Base-by-base conservation (phyloP, 2,888 invertebrate genomes). In the Clostera curtula region DNA sequence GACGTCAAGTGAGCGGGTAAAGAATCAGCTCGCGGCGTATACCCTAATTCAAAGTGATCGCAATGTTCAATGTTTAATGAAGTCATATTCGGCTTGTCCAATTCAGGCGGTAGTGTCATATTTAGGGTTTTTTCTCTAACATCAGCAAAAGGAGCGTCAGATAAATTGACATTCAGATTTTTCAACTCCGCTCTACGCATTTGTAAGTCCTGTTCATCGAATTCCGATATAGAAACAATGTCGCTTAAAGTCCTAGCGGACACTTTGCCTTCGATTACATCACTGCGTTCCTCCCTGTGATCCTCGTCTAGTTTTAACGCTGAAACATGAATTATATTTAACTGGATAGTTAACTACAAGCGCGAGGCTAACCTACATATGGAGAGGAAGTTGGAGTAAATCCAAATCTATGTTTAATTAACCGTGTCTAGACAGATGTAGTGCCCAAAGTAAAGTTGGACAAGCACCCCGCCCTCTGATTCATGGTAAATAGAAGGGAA, bases 221-320 rank as follows among this genome's bases (percentile, higher is more conserved):
- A 88, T 42, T 92, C 92, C 0, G 91, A 88, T 57, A 92, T 88
- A 1, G 91, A 91, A 1, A 91, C 82, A 31, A 92, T 88, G 44
- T 91, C 91, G 55, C 90, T 90, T 3, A 91, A 72, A 0, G 91
- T 91, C 19, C 91, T 84, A 0, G 88, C 91, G 24, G 90, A 90
- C 28, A 84, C 83, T 61, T 89, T 90, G 11, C 85, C 87, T 4
- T 79, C 80, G 6, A 62, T 47, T 2, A 49, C 40, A 17, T 83
- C 86, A 34, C 80, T 80, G 24, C 68, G 76, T 4, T 75, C 73
- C 5, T 86, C 56, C 26, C 75, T 76, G 26, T 86, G 58, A 4
- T 83, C 83, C 23, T 86, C 86, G 26, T 88, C 87, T 24, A 88
- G 69, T 68, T 88, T 87, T 25, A 88, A 62, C 13, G 88, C 88